Conservation (phyloP, 1,140 invertebrate species). For the Papilio polyxenes region DNA sequence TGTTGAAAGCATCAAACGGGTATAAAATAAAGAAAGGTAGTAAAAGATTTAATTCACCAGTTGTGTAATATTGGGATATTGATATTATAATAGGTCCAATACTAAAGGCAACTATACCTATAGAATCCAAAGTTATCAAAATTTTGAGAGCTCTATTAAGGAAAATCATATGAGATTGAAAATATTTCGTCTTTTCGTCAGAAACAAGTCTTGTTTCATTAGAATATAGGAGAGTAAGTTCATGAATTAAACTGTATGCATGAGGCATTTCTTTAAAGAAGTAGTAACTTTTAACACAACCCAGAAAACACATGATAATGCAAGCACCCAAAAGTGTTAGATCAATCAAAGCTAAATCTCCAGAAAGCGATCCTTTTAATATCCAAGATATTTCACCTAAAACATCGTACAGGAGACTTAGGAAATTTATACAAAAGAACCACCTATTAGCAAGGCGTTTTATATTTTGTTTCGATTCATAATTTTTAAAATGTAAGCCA, state of each 20-base stretch:
- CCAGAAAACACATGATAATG: neutral
- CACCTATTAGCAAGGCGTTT: neutral
- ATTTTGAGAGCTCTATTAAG: neutral
- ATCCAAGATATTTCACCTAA: conserved; percentile 18
- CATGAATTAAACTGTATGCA: neutral
- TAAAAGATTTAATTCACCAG: conserved; percentile 16
- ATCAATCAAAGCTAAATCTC: conserved; percentile 15
- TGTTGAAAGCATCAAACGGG: conserved; percentile 21
- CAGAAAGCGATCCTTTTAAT: neutral
- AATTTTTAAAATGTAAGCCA: neutral
- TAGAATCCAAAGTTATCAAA: neutral
- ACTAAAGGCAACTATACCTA: conserved; percentile 6
- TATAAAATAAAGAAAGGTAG: conserved; percentile 15
- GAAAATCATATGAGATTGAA: neutral
- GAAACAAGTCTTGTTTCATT: neutral
- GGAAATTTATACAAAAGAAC: conserved; percentile 23
- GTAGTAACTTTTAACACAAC: conserved; percentile 8
- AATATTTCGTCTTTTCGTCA: neutral
- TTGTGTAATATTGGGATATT: neutral
- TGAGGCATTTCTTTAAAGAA: neutral
- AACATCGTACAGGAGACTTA: conserved; percentile 7
- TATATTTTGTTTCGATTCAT: neutral
- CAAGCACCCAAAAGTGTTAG: conserved; percentile 7
- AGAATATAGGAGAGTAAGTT: neutral
- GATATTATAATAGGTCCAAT: conserved; percentile 3